A percentile compares a stretch with the other conserved stretches of the same genome.
These are phyloP conservation scores for Takifugu rubripes DNA, from an alignment of 2,797 vertebrate genomes.

Conservation along the genomic window DNA sequence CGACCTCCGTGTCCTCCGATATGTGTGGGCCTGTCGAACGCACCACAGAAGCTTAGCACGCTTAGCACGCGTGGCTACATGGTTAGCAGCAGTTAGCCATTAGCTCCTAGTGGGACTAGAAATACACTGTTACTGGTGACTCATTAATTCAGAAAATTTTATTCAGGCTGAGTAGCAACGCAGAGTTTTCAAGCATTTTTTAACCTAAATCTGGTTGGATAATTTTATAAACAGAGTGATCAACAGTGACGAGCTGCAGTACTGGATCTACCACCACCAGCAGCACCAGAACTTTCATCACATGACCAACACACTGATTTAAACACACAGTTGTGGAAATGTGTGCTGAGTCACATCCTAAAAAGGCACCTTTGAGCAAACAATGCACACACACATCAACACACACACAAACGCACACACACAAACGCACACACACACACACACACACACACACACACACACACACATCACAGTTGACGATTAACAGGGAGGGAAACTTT, in stretches of 20 bases:
- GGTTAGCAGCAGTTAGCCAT: background rate
- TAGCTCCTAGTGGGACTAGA: background rate
- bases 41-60: background rate
- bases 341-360: background rate
- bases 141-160: too few species aligned
- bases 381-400: background rate
- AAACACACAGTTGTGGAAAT: background rate
- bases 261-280: too few species aligned
- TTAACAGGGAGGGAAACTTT: conserved; percentile 8
- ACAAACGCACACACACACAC: conserved; percentile 5
- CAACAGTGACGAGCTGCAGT: too few species aligned
- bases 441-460: conserved; percentile 10
- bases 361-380: background rate
- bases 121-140: too few species aligned
- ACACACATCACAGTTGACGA: conserved; percentile 1
- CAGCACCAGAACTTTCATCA: too few species aligned
- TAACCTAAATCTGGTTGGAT: too few species aligned
- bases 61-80: background rate
- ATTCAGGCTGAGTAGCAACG: too few species aligned
- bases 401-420: conserved; percentile 5
- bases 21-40: too few species aligned
- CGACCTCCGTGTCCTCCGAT: too few species aligned
- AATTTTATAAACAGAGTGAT: too few species aligned
- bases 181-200: too few species aligned
- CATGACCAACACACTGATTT: too few species aligned